phyloP scores from a whole-genome alignment of 2,797 vertebrate species.

The Acipenser transmontanus region DNA sequence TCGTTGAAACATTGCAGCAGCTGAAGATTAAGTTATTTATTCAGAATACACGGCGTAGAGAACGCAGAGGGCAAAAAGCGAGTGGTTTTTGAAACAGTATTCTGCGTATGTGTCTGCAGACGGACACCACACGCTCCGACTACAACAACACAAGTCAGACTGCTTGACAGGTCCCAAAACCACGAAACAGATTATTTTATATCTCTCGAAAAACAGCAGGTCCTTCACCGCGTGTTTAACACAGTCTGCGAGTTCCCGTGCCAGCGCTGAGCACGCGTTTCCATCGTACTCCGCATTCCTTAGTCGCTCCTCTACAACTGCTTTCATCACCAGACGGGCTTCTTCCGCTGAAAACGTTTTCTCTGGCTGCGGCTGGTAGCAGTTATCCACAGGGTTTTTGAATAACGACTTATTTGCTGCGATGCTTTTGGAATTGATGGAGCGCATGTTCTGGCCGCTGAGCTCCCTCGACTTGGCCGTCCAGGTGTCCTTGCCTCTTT shows the following conservation, averaged over 20 bases:
- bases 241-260: conserved; percentile 29
- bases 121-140: conserved; percentile 38
- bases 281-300: conserved; percentile 20
- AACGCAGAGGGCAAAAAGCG: conserved; percentile 37
- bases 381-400: neutral
- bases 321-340: conserved; percentile 25
- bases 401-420: conserved; percentile 18
- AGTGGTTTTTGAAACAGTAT: conserved; percentile 35
- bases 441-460: neutral
- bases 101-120: conserved; percentile 36
- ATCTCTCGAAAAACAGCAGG: conserved; percentile 25
- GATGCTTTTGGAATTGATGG: conserved; percentile 15
- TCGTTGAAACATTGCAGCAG: too few relatives aligned
- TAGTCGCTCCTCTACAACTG: conserved; percentile 27
- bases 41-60: conserved; percentile 41
- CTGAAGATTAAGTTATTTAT: conserved; percentile 13
- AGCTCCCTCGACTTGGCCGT: neutral
- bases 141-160: conserved; percentile 28
- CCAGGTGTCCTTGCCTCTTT: conserved; percentile 5
- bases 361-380: conserved; percentile 22
- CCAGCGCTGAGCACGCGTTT: conserved; percentile 16
- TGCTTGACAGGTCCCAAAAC: conserved; percentile 29
- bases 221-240: conserved; percentile 30
- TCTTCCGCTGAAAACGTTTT: conserved; percentile 26
- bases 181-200: conserved; percentile 38